Evolutionary conservation across 2,113 vertebrate genomes (phyloP), one percentile per base, ranked within the genome.

Genomic region (Tragelaphus buxtoni): DNA sequence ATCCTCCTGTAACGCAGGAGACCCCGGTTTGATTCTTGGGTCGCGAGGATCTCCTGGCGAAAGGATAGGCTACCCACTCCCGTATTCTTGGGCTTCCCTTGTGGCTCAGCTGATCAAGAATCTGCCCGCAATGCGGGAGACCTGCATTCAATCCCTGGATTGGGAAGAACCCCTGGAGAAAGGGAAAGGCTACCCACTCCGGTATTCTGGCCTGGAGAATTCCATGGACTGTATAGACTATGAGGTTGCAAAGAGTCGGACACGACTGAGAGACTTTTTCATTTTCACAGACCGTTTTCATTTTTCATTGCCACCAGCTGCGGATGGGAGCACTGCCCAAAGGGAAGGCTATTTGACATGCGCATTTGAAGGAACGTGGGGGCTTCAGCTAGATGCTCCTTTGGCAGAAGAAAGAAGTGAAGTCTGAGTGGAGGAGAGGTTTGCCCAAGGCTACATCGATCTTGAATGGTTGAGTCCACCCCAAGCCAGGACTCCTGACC

Each of bases 101-200:
- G n/a, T 35, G 65, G 65, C 65, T 69, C 65, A 69, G 65, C 65
- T 69, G 65, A n/a, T 69, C 35, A 35, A 35, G 0, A 69, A 69
- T 69, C 18, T 2, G 0, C 5, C n/a, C 0, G 1, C 18, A 69
- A 39, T 22, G 65, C 0, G 4, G 18, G n/a, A 69, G 18, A 35
- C 18, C 18, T 22, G 18, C 18, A n/a, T 69, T 39, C 65, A 39
- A 11, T 69, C n/a, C n/a, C 18, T 39, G 65, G 65, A 6, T 6
- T 39, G 65, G n/a, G n/a, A 69, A 69, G n/a, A 69, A 3, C 30
- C 32, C 61, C 3, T 17, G 61, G 61, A n/a, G 61, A 63, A 63
- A 18, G n/a, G 4, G n/a, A 69, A 35, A 39, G 18, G n/a, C 18
- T 69, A 22, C 18, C 65, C 65, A 22, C 9, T 35, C 9, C 65